Conservation (phyloP, 2,113 vertebrate species). For the Neoarius graeffei region DNA sequence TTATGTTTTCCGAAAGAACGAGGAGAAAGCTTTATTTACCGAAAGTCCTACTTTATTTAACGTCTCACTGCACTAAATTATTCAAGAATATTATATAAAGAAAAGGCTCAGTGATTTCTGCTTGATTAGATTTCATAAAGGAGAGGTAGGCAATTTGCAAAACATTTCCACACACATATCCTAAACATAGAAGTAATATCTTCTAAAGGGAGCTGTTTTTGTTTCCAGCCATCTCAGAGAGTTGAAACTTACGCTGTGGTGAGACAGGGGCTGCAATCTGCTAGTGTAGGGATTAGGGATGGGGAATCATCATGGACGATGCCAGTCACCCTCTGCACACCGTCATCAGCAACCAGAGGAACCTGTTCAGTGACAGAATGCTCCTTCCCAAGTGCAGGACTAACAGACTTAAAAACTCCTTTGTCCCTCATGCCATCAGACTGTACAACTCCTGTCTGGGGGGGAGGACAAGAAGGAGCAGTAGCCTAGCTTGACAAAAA, state of each 20-base stretch:
- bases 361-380: too few species aligned
- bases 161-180: neutral
- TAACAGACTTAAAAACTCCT: too few species aligned
- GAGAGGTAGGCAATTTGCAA: neutral
- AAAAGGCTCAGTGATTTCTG: constrained; percentile 14
- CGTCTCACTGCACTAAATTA: constrained; percentile 36
- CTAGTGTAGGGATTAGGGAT: neutral
- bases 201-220: neutral
- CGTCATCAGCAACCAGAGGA: too few species aligned
- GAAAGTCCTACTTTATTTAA: constrained; percentile 41
- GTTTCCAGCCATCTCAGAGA: neutral
- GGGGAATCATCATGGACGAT: too few species aligned
- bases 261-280: neutral
- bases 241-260: neutral
- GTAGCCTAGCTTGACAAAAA: too few species aligned
- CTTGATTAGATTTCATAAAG: constrained; percentile 32
- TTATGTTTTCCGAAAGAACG: neutral
- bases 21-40: constrained; percentile 28
- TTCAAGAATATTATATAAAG: constrained; percentile 32
- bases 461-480: too few species aligned
- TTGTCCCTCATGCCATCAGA: too few species aligned
- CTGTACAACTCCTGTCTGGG: too few species aligned
- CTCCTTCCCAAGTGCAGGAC: too few species aligned
- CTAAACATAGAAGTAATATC: constrained; percentile 25
- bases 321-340: too few species aligned